Evolutionary conservation across 2,888 invertebrate species (phyloP), one percentile per base, ranked within the genome.

Genomic region (Acanthococcus lagerstroemiae): DNA sequence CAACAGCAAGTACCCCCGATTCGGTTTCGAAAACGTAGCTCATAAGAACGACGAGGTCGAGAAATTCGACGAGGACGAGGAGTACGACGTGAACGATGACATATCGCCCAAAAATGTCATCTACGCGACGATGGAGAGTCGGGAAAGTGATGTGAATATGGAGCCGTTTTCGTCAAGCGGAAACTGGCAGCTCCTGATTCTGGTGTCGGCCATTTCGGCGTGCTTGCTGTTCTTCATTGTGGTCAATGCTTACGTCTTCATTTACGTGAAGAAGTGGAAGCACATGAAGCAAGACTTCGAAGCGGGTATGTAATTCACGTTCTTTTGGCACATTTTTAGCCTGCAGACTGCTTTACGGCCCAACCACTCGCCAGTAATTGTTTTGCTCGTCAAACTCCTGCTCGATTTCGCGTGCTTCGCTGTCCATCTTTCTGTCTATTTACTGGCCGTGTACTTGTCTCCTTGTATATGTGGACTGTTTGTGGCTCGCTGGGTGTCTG

Each of bases 221-320:
- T 48, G 60, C 26, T 60, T 60, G 50, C 27, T 60, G 2, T 60
- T 60, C 48, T 60, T 60, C 48, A 25, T 48, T 17, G 46, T 60
- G 6, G 19, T 60, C 15, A 60, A 27, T 19, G 48, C 26, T 30
- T 60, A 60, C 21, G 25, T 60, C 5, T 60, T 24, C 60, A 46
- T 60, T 27, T 60, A 50, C 27, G 21, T 60, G 60, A 60, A 26
- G 21, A 60, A 27, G 26, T 46, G 27, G 48, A 26, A 9, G 9
- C 46, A 58, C 27, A 17, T 50, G 27, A 60, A 60, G 48, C 26
- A 22, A 5, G 50, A 46, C 12, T 60, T 60, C 30, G 21, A 46
- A 60, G 50, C 60, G 21, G 60, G 60, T 60, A 50, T 22, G 30
- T n/a, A n/a, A n/a, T n/a, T n/a, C n/a, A n/a, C n/a, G n/a, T n/a